Evolutionary conservation across 2,888 invertebrate species (phyloP).

Genomic region (Agrotis ipsilon): DNA sequence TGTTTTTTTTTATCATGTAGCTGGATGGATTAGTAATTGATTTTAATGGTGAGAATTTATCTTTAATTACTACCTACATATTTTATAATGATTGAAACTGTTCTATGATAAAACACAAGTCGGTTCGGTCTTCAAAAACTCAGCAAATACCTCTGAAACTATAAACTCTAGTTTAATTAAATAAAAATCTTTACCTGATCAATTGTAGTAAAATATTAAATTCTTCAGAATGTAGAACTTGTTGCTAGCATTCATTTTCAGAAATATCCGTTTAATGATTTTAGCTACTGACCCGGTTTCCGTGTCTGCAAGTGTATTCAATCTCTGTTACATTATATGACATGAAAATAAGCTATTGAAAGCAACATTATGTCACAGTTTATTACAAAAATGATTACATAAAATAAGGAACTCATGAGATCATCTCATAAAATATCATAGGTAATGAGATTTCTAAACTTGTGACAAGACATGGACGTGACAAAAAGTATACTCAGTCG

Average conservation of each 20-base stretch:
- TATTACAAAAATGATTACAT: neutral
- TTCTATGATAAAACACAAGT: neutral
- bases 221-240: neutral
- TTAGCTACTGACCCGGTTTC: slow-evolving; percentile 11
- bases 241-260: neutral
- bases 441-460: neutral
- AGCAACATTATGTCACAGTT: neutral
- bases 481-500: neutral
- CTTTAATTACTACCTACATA: neutral
- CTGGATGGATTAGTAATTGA: slow-evolving; percentile 39
- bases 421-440: too few relatives aligned
- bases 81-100: neutral
- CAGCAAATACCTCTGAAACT: neutral
- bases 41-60: slow-evolving; percentile 55
- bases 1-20: slow-evolving; percentile 53
- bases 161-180: neutral
- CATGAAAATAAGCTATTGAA: neutral
- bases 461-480: neutral
- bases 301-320: too few relatives aligned
- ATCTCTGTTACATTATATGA: neutral
- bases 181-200: neutral
- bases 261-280: neutral
- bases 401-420: neutral
- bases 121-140: neutral
- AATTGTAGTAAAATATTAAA: neutral